A percentile compares a stretch with the other conserved stretches of the same genome.
These are phyloP conservation scores for Flexamia atlantica DNA, from an alignment of 2,888 invertebrate genomes.

Conservation along the genomic window DNA sequence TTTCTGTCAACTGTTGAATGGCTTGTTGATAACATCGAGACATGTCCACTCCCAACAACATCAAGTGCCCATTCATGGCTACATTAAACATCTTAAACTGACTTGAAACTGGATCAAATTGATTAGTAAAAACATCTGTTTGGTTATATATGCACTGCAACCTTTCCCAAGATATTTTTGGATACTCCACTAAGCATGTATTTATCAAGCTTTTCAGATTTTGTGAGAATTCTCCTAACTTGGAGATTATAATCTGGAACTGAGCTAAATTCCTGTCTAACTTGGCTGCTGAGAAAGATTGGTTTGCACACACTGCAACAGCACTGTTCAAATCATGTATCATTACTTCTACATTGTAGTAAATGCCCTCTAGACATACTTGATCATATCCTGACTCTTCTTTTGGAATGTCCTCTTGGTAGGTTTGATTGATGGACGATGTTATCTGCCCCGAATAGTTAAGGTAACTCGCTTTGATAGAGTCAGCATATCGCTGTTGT, in stretches of 20 bases:
- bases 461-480: neutral
- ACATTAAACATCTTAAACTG: neutral
- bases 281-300: neutral
- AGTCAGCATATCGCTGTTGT: neutral
- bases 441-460: neutral
- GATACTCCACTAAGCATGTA: neutral
- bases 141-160: neutral
- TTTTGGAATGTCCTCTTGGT: neutral
- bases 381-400: neutral
- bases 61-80: neutral
- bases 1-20: neutral
- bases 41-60: neutral
- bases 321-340: neutral
- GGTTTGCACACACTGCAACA: neutral
- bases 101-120: neutral
- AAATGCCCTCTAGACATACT: neutral
- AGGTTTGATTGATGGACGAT: neutral
- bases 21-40: neutral
- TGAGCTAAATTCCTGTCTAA: neutral
- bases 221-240: neutral
- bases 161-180: constrained; percentile 5
- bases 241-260: neutral
- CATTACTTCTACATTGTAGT: neutral
- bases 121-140: neutral
- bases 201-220: neutral